A percentile compares a stretch with the other conserved stretches of the same genome.
These are phyloP conservation scores for Thrips palmi DNA, from an alignment of 1,140 invertebrate species.

Conservation along the genomic window DNA sequence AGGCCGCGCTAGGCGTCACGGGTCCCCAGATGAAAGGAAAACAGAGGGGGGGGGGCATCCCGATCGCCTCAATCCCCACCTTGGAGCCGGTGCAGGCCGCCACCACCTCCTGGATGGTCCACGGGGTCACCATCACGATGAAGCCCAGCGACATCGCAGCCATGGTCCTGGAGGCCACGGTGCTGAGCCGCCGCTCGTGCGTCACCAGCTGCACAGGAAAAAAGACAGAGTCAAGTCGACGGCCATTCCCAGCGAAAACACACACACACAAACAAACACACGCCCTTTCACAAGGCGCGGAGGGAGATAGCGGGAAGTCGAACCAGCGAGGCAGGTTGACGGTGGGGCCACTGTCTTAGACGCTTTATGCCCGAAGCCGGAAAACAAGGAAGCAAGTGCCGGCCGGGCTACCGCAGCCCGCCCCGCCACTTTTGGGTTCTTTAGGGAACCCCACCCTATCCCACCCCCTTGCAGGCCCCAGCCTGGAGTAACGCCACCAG, in stretches of 20 bases:
- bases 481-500: too few species aligned
- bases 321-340: too few species aligned
- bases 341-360: too few species aligned
- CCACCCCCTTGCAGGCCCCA: too few species aligned
- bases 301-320: background rate
- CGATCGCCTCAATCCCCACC: constrained; percentile 24
- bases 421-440: too few species aligned
- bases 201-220: constrained; percentile 34
- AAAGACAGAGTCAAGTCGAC: constrained; percentile 8
- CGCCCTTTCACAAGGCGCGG: too few species aligned
- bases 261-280: too few species aligned
- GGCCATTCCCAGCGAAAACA: too few species aligned
- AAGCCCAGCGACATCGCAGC: constrained; percentile 73
- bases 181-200: constrained; percentile 54
- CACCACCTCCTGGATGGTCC: constrained; percentile 75
- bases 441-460: too few species aligned
- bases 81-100: constrained; percentile 66
- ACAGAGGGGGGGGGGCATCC: background rate
- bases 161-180: constrained; percentile 64
- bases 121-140: constrained; percentile 73
- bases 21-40: background rate
- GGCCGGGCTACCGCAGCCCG: too few species aligned
- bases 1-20: background rate
- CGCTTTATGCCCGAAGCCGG: too few species aligned
- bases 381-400: too few species aligned